phyloP scores from a whole-genome alignment of 1,140 invertebrate species.

The Hestina assimilis region DNA sequence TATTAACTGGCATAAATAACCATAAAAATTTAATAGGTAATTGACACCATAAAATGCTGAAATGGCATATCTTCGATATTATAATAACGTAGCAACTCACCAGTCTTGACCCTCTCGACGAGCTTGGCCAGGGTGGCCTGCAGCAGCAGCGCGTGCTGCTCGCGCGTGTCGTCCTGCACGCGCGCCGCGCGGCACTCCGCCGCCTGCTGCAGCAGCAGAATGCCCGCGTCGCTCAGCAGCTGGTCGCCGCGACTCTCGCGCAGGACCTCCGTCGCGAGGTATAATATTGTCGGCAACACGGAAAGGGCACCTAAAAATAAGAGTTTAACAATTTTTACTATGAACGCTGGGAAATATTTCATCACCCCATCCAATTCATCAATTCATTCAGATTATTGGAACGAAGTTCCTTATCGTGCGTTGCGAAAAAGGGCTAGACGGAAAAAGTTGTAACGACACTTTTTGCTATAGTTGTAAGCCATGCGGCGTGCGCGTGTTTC shows the following conservation, averaged over 20 bases:
- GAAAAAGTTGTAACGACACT: no score
- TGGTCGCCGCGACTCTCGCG: constrained; percentile 83
- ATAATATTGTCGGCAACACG: constrained; percentile 95
- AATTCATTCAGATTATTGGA: no score
- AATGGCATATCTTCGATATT: no score
- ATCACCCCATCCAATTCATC: neutral
- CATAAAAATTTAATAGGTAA: no score
- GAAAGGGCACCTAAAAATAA: constrained; percentile 85
- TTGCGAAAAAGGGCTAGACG: no score
- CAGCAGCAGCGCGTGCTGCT: constrained; percentile 88
- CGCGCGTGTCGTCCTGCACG: constrained; percentile 42
- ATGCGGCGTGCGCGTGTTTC: no score
- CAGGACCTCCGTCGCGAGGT: constrained; percentile 93
- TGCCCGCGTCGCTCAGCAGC: constrained; percentile 80
- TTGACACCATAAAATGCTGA: no score
- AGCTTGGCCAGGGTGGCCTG: constrained; percentile 93
- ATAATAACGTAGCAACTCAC: constrained; percentile 52
- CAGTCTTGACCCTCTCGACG: constrained; percentile 93
- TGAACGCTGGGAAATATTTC: neutral
- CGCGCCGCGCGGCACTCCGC: constrained; percentile 64
- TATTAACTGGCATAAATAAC: no score
- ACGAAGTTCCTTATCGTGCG: no score
- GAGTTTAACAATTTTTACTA: neutral
- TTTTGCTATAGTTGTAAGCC: no score
- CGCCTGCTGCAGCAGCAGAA: constrained; percentile 78